Conservation (phyloP, 2,113 vertebrate genomes). For the Aspidoscelis tigris region DNA sequence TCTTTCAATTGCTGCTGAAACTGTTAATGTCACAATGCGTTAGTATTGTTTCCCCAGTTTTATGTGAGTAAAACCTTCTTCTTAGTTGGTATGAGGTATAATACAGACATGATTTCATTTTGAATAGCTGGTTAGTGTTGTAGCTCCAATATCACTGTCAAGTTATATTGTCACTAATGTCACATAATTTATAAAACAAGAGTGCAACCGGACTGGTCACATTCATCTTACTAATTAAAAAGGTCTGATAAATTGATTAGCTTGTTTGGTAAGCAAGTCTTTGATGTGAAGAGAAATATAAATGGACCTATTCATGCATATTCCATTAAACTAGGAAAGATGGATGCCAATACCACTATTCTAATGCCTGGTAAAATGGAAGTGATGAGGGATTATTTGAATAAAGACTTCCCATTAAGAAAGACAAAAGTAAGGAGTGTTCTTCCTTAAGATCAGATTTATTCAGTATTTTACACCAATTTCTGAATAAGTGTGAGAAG, state of each 20-base stretch:
- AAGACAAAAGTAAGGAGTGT: not conserved
- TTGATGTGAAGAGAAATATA: slow-evolving; percentile 28
- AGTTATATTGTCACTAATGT: slow-evolving; percentile 56
- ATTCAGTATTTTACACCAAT: not conserved
- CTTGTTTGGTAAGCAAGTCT: slow-evolving; percentile 53
- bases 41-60: slow-evolving; percentile 23
- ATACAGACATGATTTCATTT: slow-evolving; percentile 52
- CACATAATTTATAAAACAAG: slow-evolving; percentile 57
- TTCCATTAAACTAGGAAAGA: slow-evolving; percentile 35
- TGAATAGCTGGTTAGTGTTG: slow-evolving; percentile 39
- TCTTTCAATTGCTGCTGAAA: slow-evolving; percentile 48
- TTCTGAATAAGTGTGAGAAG: not conserved
- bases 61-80: slow-evolving; percentile 34
- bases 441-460: not conserved
- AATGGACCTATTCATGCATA: slow-evolving; percentile 14
- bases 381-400: not conserved
- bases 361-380: not conserved
- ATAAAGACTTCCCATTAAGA: not conserved
- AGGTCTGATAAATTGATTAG: slow-evolving; percentile 56
- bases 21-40: slow-evolving; percentile 47
- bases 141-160: slow-evolving; percentile 63
- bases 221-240: slow-evolving; percentile 61
- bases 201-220: slow-evolving; percentile 35
- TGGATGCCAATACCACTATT: slow-evolving; percentile 3
- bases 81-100: not conserved